Base-by-base conservation (phyloP, 2,113 vertebrate species). In the Dendrocopos noguchii region DNA sequence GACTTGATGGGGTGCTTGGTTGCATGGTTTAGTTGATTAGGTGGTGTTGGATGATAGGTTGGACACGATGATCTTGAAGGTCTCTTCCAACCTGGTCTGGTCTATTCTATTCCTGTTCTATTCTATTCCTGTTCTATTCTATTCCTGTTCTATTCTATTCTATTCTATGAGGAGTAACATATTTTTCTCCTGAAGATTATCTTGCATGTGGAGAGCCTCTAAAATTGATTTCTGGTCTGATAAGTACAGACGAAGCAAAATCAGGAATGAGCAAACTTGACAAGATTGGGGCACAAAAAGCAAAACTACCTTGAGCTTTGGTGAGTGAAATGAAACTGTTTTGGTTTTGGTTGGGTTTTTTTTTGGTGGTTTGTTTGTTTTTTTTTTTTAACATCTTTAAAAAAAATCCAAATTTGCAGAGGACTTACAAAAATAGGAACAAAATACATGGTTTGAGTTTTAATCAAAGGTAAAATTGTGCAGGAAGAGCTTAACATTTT, bases 141-240 rank as follows among this genome's bases (percentile, higher is more conserved):
- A 39, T n/a, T n/a, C n/a, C n/a, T 39, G 12, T 12, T 39, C 39
- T 39, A 11, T 39, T 39, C 39, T 39, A 39, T 10, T 39, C 36
- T 39, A 39, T 39, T 39, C 39, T 39, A 39, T 11, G 55, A 77
- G 72, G 42, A 61, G 31, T 47, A 44, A 53, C 21, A 22, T 50
- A 25, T 52, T 47, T 47, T 20, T 52, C 59, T 80, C 77, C 47
- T 55, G 53, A 53, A 50, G 34, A 8, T 52, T 65, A 6, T 34
- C 56, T 80, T 42, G 10, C 39, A 25, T 29, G 39, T 5, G 5
- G 13, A 87, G 27, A 80, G 18, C 31, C n/a, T 63, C 67, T 80
- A 31, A 78, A 90, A 85, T 61, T 19, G 8, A 74, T 92, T 90
- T 87, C 13, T 87, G 36, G 92, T 95, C 72, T 91, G 56, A 66